Percentiles rank a stretch among this genome's conserved stretches.
phyloP scores from a whole-genome alignment of 2,888 invertebrate genomes.

The Toxonevra muliebris region DNA sequence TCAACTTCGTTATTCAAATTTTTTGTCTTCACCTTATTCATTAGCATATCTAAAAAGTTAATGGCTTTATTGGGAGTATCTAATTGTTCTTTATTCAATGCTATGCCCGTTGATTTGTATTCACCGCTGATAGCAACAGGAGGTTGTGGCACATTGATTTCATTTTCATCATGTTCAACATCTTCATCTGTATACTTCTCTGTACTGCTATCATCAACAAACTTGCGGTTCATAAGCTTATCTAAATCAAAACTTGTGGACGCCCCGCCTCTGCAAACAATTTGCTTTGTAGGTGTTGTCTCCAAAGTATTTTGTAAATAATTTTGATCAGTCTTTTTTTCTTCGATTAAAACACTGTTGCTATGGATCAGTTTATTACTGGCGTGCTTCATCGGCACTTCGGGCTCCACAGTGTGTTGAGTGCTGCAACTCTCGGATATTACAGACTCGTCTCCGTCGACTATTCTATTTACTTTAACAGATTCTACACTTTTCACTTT shows the following conservation, averaged over 20 bases:
- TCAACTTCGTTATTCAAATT: background rate
- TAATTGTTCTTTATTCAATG: background rate
- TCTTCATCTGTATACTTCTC: conserved; percentile 34
- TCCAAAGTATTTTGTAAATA: conserved; percentile 36
- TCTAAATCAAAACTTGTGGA: background rate
- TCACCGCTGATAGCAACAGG: background rate
- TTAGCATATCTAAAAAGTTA: conserved; percentile 60
- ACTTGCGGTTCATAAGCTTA: background rate
- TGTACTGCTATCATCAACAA: conserved; percentile 38
- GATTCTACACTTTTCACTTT: background rate
- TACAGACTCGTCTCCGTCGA: conserved; percentile 32
- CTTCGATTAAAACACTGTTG: conserved; percentile 1
- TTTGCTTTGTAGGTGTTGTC: conserved; percentile 41
- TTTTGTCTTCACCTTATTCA: conserved; percentile 52
- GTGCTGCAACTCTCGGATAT: conserved; percentile 17
- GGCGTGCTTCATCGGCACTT: background rate
- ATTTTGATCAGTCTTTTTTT: conserved; percentile 26
- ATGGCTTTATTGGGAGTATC: conserved; percentile 17
- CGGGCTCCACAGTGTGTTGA: background rate
- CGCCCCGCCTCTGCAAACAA: conserved; percentile 20
- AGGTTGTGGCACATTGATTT: conserved; percentile 2
- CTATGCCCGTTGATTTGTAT: background rate
- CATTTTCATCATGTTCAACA: conserved; percentile 4
- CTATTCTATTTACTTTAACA: background rate
- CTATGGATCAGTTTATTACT: background rate